Evolutionary conservation across 23 tunicate genomes (phyloP).

Genomic region (Halocynthia aurantium): DNA sequence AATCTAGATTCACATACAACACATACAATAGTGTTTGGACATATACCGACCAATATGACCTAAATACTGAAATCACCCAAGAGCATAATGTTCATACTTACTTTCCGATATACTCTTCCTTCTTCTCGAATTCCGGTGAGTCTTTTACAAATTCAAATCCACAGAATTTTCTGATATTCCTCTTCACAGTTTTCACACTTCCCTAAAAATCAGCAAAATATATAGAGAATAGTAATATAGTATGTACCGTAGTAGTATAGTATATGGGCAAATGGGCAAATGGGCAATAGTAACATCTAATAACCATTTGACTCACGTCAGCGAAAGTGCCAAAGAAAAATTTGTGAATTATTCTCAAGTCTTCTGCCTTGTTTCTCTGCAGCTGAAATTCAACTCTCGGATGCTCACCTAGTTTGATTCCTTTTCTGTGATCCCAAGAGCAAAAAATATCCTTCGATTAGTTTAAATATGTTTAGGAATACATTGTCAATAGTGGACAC

Average conservation of each 20-base stretch:
- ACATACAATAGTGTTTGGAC: too few relatives aligned
- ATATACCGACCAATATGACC: too few relatives aligned
- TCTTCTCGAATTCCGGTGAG: slow-evolving; percentile 65
- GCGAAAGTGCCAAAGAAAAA: slow-evolving; percentile 53
- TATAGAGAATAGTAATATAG: too few relatives aligned
- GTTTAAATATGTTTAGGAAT: too few relatives aligned
- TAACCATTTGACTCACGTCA: slow-evolving; percentile 31
- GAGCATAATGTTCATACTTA: neutral
- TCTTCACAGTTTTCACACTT: slow-evolving; percentile 22
- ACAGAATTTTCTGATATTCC: slow-evolving; percentile 52
- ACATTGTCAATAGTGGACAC: too few relatives aligned
- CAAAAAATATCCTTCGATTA: too few relatives aligned
- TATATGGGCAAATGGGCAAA: too few relatives aligned
- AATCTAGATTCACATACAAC: slow-evolving; percentile 9
- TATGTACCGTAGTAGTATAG: too few relatives aligned
- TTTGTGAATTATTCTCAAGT: slow-evolving; percentile 74
- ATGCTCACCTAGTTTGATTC: slow-evolving; percentile 46
- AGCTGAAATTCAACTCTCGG: slow-evolving; percentile 75
- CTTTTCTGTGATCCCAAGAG: slow-evolving; percentile 16
- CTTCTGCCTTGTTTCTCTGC: slow-evolving; percentile 49
- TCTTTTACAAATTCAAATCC: slow-evolving; percentile 72
- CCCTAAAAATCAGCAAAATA: neutral
- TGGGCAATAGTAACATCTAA: too few relatives aligned
- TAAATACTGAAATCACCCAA: too few relatives aligned
- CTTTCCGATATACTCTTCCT: slow-evolving; percentile 80